phyloP scores from a whole-genome alignment of 2,113 vertebrate species.

The Trinectes maculatus region DNA sequence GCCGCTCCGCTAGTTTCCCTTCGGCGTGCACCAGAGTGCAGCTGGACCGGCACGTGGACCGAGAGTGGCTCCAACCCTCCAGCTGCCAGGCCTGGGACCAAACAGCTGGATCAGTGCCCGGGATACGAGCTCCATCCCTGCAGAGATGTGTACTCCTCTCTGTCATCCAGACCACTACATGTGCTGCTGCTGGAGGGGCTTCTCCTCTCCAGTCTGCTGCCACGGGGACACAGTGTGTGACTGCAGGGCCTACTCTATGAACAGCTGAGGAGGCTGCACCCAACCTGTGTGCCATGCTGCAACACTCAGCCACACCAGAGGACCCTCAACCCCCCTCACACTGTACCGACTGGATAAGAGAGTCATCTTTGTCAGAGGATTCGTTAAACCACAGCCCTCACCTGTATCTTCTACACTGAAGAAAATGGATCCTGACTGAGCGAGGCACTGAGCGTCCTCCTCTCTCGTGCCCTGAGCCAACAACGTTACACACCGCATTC shows the following conservation, averaged over 20 bases:
- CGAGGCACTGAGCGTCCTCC: constrained; percentile 27
- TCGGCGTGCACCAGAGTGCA: constrained; percentile 21
- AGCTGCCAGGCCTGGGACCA: constrained; percentile 13
- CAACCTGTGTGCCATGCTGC: constrained; percentile 35
- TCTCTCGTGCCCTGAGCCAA: constrained; percentile 33
- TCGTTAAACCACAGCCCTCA: neutral
- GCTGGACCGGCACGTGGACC: constrained; percentile 62
- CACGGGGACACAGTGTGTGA: constrained; percentile 22
- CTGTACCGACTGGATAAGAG: neutral
- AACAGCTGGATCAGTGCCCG: constrained; percentile 57
- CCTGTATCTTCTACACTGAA: constrained; percentile 18
- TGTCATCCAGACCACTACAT: constrained; percentile 28
- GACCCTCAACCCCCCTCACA: neutral
- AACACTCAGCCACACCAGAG: neutral
- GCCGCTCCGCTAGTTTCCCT: constrained; percentile 20
- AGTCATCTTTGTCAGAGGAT: neutral
- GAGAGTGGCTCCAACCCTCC: constrained; percentile 40
- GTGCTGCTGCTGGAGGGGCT: constrained; percentile 48
- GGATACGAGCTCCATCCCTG: constrained; percentile 40
- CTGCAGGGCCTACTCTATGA: constrained; percentile 32
- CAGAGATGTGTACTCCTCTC: constrained; percentile 30
- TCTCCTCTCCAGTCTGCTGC: constrained; percentile 28
- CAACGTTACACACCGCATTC: constrained; percentile 23
- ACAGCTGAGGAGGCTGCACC: constrained; percentile 40
- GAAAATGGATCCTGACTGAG: constrained; percentile 60